Evolutionary conservation across 2,888 invertebrate species (phyloP).

Genomic region (Balanococcus diminutus): DNA sequence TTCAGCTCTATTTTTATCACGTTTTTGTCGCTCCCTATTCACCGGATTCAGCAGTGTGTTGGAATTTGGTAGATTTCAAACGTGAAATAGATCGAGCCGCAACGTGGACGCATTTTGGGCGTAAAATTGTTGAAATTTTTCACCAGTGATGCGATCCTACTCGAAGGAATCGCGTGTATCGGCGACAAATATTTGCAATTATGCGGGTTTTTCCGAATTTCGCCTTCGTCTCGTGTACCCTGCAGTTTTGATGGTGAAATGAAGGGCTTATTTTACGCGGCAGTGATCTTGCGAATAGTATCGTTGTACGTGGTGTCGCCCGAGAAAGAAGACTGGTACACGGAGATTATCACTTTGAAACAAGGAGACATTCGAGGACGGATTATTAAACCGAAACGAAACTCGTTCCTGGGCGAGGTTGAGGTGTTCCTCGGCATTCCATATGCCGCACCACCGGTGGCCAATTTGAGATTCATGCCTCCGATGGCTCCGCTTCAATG

Average conservation of each 20-base stretch:
- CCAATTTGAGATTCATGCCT: constrained; percentile 79
- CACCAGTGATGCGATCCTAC: constrained; percentile 3
- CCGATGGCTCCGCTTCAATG: constrained; percentile 84
- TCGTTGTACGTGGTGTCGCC: not conserved
- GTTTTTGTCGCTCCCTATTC: constrained; percentile 28
- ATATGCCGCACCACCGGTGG: constrained; percentile 80
- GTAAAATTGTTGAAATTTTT: constrained; percentile 32
- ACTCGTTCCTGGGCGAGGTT: constrained; percentile 57
- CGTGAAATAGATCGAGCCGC: constrained; percentile 35
- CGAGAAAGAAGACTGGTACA: constrained; percentile 48
- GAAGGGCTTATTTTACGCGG: constrained; percentile 38
- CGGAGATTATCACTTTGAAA: constrained; percentile 46
- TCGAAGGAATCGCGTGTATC: not conserved
- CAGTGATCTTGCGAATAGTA: constrained; percentile 18
- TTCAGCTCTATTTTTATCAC: constrained; percentile 49
- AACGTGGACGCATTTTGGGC: not conserved
- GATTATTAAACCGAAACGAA: constrained; percentile 33
- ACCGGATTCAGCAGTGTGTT: constrained; percentile 28
- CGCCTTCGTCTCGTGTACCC: not conserved
- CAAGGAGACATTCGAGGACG: constrained; percentile 50
- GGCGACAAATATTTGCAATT: not conserved
- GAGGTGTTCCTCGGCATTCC: constrained; percentile 68
- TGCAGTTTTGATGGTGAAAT: constrained; percentile 16
- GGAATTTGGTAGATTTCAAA: constrained; percentile 39
- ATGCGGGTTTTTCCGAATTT: not conserved